Conservation (phyloP, 2,797 vertebrate species). For the Bradypus variegatus region DNA sequence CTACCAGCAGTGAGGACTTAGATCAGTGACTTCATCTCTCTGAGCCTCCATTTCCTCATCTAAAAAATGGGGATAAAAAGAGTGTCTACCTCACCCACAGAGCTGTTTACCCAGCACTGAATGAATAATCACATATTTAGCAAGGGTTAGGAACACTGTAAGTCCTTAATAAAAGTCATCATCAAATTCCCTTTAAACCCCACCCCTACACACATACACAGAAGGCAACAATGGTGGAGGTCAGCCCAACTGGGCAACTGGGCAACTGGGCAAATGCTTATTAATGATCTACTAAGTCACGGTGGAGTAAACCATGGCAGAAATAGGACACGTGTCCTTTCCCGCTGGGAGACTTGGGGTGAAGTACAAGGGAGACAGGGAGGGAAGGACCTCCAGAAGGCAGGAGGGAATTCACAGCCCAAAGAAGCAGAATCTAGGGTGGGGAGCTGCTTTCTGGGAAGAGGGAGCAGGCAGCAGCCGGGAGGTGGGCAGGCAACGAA, state of each 20-base stretch:
- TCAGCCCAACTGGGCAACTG: not conserved
- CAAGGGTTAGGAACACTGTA: not conserved
- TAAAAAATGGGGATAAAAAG: not conserved
- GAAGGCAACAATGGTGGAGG: not conserved
- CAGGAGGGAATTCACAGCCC: not conserved
- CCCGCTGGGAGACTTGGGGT: too few relatives aligned
- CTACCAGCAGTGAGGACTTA: not conserved
- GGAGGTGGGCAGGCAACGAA: not conserved
- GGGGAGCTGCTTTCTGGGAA: not conserved
- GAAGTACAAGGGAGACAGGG: not conserved
- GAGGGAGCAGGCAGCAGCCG: not conserved
- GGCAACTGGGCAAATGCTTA: not conserved
- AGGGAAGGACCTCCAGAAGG: not conserved
- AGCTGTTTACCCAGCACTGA: not conserved
- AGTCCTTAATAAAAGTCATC: not conserved
- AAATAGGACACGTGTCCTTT: not conserved
- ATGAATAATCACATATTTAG: not conserved
- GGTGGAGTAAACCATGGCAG: not conserved
- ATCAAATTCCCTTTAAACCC: not conserved
- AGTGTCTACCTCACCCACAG: not conserved
- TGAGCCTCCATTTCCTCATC: not conserved
- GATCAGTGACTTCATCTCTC: not conserved
- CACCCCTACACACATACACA: not conserved
- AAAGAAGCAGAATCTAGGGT: too few relatives aligned
- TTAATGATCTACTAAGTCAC: not conserved